A percentile compares a stretch with the other conserved stretches of the same genome.
Conservation (phyloP, 2,888 invertebrate genomes). For the Diachrysia chrysitis region DNA sequence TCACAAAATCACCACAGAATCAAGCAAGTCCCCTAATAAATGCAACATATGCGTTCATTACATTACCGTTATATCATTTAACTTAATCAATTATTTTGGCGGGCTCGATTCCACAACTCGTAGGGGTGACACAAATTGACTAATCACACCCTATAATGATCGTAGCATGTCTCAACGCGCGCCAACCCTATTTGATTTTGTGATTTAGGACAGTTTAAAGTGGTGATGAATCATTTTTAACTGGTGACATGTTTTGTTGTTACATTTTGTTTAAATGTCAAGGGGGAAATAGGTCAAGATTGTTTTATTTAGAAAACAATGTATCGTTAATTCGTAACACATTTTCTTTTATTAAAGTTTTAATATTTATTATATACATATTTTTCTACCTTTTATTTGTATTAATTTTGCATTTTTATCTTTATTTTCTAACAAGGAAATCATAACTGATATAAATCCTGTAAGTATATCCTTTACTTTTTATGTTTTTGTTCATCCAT, state of each 20-base stretch:
- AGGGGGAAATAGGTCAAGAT: conserved; percentile 39
- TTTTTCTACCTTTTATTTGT: no score
- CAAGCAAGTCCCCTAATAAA: conserved; percentile 57
- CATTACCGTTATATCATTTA: conserved; percentile 83
- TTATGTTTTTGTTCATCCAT: no score
- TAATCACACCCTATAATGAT: conserved; percentile 82
- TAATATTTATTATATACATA: no score
- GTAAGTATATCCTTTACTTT: no score
- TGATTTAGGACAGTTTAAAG: conserved; percentile 73
- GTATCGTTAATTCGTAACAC: not conserved
- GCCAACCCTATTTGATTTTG: conserved; percentile 79
- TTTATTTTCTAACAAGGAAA: no score
- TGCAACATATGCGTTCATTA: conserved; percentile 86
- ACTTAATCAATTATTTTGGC: conserved; percentile 85
- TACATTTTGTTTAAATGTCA: conserved; percentile 43
- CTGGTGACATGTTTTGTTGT: conserved; percentile 73
- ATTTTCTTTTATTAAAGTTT: no score
- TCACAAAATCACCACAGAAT: conserved; percentile 66
- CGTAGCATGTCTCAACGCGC: conserved; percentile 64
- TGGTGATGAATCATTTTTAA: conserved; percentile 77
- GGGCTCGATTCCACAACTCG: conserved; percentile 61
- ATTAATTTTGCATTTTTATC: no score
- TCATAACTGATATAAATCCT: no score
- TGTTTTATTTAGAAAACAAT: conserved; percentile 11
- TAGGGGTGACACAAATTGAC: conserved; percentile 79